Percentiles rank a stretch among this genome's conserved stretches.
Conservation (phyloP, 92 coral and sea anemone genomes). For the Zoanthus sociatus region DNA sequence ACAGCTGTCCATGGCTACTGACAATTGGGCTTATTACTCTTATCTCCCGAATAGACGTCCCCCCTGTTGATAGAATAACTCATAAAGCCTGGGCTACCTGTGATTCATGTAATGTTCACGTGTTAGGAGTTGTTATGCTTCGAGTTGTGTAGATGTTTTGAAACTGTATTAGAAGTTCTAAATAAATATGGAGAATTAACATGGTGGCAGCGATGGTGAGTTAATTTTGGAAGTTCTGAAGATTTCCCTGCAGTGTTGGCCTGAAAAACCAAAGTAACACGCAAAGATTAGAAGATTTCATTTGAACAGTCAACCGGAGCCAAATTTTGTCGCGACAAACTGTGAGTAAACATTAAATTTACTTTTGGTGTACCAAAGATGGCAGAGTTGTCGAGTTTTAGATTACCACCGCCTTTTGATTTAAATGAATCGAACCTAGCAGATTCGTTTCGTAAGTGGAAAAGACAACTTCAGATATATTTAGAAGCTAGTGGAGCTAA, state of each 20-base stretch:
- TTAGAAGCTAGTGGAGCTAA: too few relatives aligned
- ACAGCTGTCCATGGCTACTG: too few relatives aligned
- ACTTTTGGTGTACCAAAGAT: not conserved
- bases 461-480: not conserved
- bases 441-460: not conserved
- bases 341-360: not conserved
- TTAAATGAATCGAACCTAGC: not conserved
- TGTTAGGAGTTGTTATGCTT: too few relatives aligned
- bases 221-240: not conserved
- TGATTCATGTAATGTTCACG: too few relatives aligned
- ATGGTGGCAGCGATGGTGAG: conserved; percentile 2
- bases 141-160: too few relatives aligned
- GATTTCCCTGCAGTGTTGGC: not conserved
- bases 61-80: too few relatives aligned
- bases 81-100: too few relatives aligned
- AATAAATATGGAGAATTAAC: too few relatives aligned
- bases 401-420: not conserved
- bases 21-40: too few relatives aligned
- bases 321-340: conserved; percentile 1
- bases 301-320: not conserved
- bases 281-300: not conserved
- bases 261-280: not conserved
- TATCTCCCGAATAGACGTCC: too few relatives aligned
- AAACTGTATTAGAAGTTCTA: too few relatives aligned
- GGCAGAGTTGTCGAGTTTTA: not conserved